Evolutionary conservation across 2,113 vertebrate genomes (phyloP).

Genomic region (Ginglymostoma cirratum): DNA sequence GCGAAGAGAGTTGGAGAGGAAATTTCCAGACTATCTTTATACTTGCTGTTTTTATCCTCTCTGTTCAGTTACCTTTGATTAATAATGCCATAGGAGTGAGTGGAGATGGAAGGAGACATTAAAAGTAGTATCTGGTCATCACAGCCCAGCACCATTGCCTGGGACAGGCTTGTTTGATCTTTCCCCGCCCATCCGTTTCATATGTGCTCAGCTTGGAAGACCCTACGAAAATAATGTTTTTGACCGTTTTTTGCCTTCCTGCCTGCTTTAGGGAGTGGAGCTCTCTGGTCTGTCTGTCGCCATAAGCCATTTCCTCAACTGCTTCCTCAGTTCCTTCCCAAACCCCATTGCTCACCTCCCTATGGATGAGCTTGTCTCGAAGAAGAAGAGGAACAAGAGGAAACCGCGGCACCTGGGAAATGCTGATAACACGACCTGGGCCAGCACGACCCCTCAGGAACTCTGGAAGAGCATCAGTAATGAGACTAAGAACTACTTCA

Average conservation of each 20-base stretch:
- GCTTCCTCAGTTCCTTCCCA: slow-evolving; percentile 90
- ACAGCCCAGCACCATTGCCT: not conserved
- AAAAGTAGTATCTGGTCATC: not conserved
- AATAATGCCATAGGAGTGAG: not conserved
- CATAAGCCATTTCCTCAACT: slow-evolving; percentile 96
- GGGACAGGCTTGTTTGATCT: not conserved
- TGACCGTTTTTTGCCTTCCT: not conserved
- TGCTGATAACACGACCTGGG: slow-evolving; percentile 88
- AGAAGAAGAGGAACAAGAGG: slow-evolving; percentile 85
- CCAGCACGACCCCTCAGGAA: slow-evolving; percentile 83
- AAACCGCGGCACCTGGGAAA: slow-evolving; percentile 78
- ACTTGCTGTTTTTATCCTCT: not conserved
- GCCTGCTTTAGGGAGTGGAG: slow-evolving; percentile 73
- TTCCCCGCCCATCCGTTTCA: not conserved
- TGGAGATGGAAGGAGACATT: not conserved
- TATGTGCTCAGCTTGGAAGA: not conserved
- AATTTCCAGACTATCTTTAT: not conserved
- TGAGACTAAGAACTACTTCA: slow-evolving; percentile 83
- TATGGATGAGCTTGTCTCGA: slow-evolving; percentile 85
- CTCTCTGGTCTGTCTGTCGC: slow-evolving; percentile 87
- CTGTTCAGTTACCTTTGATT: not conserved
- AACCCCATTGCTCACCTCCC: slow-evolving; percentile 89
- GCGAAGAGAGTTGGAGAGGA: not conserved
- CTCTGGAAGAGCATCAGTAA: slow-evolving; percentile 87
- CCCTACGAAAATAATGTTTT: not conserved